Base-by-base conservation (phyloP, 2,113 vertebrate species). In the Notarius quadriscutis region DNA sequence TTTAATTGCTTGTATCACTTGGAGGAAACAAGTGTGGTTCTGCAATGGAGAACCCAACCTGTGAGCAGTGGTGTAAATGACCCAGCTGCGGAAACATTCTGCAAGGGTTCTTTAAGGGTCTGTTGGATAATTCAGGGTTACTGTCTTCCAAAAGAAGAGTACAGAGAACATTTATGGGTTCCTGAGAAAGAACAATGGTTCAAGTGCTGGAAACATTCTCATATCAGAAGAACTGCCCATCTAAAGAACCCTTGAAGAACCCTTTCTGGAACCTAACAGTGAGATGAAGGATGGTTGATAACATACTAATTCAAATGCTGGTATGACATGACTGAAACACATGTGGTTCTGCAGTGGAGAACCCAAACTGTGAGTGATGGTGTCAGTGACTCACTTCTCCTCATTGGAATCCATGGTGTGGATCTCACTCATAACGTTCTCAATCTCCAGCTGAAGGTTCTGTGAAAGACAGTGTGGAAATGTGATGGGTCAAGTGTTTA, bases 391-490 rank as follows among this genome's bases (percentile, higher is more conserved):
- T 97, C 91, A 97, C 95, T 94, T 96, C 88, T 96, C 94, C 81
- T 96, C 93, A 11, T 91, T 89, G 0, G 48, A 84, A 81, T 97
- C 95, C 53, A 95, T 95, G 88, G 91, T 74, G 89, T 96, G 95
- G 0, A 96, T 95, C 72, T 96, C 94, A 9, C 95, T 92, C 84
- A 93, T 94, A 86, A 96, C 89, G 48, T 93, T 92, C 20, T 92
- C 93, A 10, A 97, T 97, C 86, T 98, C 95, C 48, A 96, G 86
- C 87, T 96, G 96, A 84, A 97, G 93, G 87, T 95, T 97, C 97
- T 99, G 93, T 20, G 83, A n/a, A 78, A 63, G 14, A 90, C 84
- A 87, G 9, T 27, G 60, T 8, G 30, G 57, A 22, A 27, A 79
- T 2, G 20, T n/a, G 57, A n/a, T 48, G 3, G 18, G 22, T 51